These are phyloP conservation scores for Drosophila guanche DNA, from an alignment of 1,140 invertebrate genomes.

Conservation along the genomic window DNA sequence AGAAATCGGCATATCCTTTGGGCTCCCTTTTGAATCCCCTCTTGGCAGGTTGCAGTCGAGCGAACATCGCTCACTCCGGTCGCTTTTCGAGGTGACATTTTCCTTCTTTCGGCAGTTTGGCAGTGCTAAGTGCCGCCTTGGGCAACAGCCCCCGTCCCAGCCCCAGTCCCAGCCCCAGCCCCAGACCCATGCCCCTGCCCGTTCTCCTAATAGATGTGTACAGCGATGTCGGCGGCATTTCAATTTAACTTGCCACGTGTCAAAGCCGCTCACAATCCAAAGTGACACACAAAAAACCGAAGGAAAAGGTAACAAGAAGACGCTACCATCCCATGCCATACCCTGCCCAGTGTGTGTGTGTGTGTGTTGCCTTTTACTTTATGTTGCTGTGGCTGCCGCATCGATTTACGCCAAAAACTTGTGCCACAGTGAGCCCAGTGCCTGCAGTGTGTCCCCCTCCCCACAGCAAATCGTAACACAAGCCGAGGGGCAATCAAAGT, in stretches of 20 bases:
- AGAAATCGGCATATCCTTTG: conserved; percentile 13
- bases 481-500: too few relatives aligned
- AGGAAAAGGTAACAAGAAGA: neutral
- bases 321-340: neutral
- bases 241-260: conserved; percentile 80
- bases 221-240: conserved; percentile 72
- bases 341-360: conserved; percentile 13
- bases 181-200: neutral
- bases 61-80: neutral
- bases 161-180: neutral
- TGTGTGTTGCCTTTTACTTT: conserved; percentile 60
- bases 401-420: conserved; percentile 79
- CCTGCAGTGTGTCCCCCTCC: conserved; percentile 30
- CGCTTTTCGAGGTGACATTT: conserved; percentile 5
- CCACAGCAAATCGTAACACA: neutral
- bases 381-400: conserved; percentile 75
- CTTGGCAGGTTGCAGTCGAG: neutral
- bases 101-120: conserved; percentile 30
- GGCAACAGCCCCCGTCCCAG: neutral
- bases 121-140: conserved; percentile 55
- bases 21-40: too few relatives aligned
- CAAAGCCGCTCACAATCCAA: conserved; percentile 71
- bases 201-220: conserved; percentile 70
- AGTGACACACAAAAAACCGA: conserved; percentile 66
- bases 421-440: conserved; percentile 61